Percentiles rank a stretch among this genome's conserved stretches.
Conservation (phyloP, 92 coral and sea anemone species). For the Epizoanthus illoricatus region DNA sequence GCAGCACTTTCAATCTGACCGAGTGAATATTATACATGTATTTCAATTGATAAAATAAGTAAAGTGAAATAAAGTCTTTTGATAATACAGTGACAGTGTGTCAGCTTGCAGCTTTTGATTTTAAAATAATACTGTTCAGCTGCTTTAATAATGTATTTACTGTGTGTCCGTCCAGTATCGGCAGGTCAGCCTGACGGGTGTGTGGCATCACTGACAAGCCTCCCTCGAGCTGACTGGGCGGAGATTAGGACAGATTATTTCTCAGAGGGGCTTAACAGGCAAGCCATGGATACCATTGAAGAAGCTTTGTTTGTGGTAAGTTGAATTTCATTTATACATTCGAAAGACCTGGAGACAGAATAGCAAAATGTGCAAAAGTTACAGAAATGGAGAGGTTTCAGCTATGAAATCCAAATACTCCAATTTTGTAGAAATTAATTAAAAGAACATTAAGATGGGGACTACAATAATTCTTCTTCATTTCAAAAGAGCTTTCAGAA, state of each 20-base stretch:
- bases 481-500: no score
- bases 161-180: constrained; percentile 47
- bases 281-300: constrained; percentile 82
- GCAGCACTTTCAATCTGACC: no score
- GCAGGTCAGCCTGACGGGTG: constrained; percentile 84
- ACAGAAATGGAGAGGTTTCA: no score
- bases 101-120: background rate
- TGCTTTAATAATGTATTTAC: background rate
- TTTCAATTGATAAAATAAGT: no score
- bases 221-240: constrained; percentile 96
- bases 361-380: background rate
- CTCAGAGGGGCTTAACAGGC: constrained; percentile 82
- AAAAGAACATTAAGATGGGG: no score
- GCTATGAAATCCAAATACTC: no score
- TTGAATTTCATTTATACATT: background rate
- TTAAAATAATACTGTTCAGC: background rate
- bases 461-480: no score
- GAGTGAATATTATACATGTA: no score
- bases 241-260: constrained; percentile 75
- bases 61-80: no score
- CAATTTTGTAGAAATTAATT: no score
- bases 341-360: background rate
- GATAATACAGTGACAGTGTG: no score
- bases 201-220: constrained; percentile 85
- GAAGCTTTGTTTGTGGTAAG: constrained; percentile 94